These are phyloP conservation scores for Phallusia fumigata DNA, from an alignment of 23 tunicate species.

Conservation along the genomic window DNA sequence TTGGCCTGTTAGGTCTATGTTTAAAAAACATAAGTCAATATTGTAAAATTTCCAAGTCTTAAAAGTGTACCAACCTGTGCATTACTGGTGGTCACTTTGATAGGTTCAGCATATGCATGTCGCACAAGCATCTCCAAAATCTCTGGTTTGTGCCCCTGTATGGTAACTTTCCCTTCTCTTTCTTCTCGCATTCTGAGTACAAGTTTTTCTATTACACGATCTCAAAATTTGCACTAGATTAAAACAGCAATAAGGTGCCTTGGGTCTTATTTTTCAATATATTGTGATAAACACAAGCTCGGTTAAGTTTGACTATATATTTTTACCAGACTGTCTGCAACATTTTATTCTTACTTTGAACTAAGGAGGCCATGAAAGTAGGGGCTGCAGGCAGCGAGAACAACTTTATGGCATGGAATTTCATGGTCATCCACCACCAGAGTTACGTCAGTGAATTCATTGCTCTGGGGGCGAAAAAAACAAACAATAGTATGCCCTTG, in stretches of 20 bases:
- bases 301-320: no score
- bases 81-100: slow-evolving; percentile 52
- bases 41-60: no score
- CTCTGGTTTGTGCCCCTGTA: slow-evolving; percentile 68
- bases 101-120: slow-evolving; percentile 76
- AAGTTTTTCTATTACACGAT: background rate
- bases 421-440: slow-evolving; percentile 72
- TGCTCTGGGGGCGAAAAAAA: slow-evolving; percentile 24
- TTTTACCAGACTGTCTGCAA: no score
- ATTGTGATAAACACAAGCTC: no score
- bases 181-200: slow-evolving; percentile 56
- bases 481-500: no score
- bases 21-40: no score
- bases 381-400: slow-evolving; percentile 83
- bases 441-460: slow-evolving; percentile 71
- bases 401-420: slow-evolving; percentile 75
- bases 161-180: slow-evolving; percentile 62
- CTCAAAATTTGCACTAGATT: no score
- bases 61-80: slow-evolving; percentile 39
- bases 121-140: slow-evolving; percentile 69
- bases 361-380: slow-evolving; percentile 75
- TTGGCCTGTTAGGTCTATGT: no score
- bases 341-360: slow-evolving; percentile 36
- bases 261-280: no score
- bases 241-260: no score